Evolutionary conservation across 2,797 vertebrate genomes (phyloP).

Genomic region (Sebastes diploproa): DNA sequence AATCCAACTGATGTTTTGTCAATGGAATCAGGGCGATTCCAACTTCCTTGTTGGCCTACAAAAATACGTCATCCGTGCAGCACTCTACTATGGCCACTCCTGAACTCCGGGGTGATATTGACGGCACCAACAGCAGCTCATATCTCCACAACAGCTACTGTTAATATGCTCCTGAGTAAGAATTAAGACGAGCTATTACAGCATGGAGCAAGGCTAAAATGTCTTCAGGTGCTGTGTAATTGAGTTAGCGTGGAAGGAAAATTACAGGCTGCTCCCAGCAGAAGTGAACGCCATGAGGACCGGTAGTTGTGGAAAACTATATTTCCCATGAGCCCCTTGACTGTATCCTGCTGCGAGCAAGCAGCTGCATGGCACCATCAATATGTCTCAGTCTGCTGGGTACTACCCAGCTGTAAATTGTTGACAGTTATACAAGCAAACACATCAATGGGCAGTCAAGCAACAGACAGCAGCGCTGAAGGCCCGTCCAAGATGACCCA

Average conservation of each 20-base stretch:
- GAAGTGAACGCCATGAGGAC: slow-evolving; percentile 45
- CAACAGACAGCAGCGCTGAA: slow-evolving; percentile 52
- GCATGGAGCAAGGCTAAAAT: slow-evolving; percentile 49
- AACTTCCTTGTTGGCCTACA: too few relatives aligned
- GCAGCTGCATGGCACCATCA: slow-evolving; percentile 66
- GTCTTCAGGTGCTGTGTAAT: slow-evolving; percentile 74
- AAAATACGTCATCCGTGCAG: too few relatives aligned
- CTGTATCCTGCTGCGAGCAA: slow-evolving; percentile 51
- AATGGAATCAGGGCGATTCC: too few relatives aligned
- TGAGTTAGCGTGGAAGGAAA: slow-evolving; percentile 68
- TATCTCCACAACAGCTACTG: slow-evolving; percentile 20
- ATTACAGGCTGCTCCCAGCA: slow-evolving; percentile 60
- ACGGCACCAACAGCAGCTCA: slow-evolving; percentile 20
- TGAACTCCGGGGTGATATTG: slow-evolving; percentile 14
- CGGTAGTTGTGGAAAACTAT: slow-evolving; percentile 66
- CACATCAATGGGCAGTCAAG: slow-evolving; percentile 65
- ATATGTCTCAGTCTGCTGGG: slow-evolving; percentile 69
- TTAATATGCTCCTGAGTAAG: slow-evolving; percentile 46
- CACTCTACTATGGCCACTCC: slow-evolving; percentile 23
- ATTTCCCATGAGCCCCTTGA: slow-evolving; percentile 72
- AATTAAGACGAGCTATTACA: slow-evolving; percentile 58
- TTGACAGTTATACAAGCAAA: slow-evolving; percentile 74
- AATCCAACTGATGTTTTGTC: too few relatives aligned
- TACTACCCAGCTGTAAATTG: slow-evolving; percentile 71
- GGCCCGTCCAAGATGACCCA: slow-evolving; percentile 42